phyloP scores from a whole-genome alignment of 2,797 vertebrate species.

The Tapirus indicus region DNA sequence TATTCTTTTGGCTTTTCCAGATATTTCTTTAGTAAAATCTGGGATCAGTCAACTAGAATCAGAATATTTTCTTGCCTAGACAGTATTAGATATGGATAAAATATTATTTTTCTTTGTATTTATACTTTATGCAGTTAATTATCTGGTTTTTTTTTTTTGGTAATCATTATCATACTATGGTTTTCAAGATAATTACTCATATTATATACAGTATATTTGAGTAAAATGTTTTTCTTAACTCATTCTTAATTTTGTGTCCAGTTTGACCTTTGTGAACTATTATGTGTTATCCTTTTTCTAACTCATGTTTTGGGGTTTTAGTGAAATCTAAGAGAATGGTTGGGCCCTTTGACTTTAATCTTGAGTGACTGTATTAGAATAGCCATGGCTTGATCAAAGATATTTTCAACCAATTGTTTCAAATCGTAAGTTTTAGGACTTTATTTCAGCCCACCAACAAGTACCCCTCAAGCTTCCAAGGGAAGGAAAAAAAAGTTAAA shows the following conservation, averaged over 20 bases:
- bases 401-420: conserved; percentile 29
- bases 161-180: neutral
- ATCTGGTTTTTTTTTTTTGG: neutral
- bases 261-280: neutral
- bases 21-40: conserved; percentile 46
- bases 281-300: conserved; percentile 23
- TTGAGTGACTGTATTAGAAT: neutral
- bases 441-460: conserved; percentile 32
- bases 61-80: conserved; percentile 14
- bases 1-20: neutral
- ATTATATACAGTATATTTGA: neutral
- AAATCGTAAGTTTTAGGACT: neutral
- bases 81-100: neutral
- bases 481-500: neutral
- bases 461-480: neutral
- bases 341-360: neutral
- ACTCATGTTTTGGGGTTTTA: conserved; percentile 16
- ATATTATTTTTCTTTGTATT: conserved; percentile 4
- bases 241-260: neutral
- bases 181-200: conserved; percentile 11
- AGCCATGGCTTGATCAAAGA: conserved; percentile 8
- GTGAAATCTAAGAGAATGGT: neutral
- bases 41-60: neutral
- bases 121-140: neutral
- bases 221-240: conserved; percentile 29